Evolutionary conservation across 2,113 vertebrate species (phyloP).

Genomic region (Pterocles orientalis): DNA sequence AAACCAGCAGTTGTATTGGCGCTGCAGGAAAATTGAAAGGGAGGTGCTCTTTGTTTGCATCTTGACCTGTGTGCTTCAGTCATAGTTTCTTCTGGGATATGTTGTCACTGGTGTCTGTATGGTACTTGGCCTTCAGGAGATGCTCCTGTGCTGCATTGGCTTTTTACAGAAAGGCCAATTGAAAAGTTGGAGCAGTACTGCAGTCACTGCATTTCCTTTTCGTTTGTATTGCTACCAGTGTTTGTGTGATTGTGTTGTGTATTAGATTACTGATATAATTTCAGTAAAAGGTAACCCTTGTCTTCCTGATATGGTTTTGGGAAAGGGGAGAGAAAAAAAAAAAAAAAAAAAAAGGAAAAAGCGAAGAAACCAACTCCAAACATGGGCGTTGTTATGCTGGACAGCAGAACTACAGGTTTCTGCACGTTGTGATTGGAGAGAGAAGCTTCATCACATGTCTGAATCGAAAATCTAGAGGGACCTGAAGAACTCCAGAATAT

Average conservation of each 20-base stretch:
- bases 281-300: neutral
- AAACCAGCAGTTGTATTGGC: neutral
- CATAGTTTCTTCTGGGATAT: neutral
- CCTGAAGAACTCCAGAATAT: neutral
- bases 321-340: accelerated
- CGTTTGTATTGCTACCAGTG: neutral
- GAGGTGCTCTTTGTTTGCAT: neutral
- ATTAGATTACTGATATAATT: neutral
- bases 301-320: neutral
- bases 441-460: neutral
- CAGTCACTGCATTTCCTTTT: neutral
- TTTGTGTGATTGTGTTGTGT: neutral
- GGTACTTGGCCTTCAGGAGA: neutral
- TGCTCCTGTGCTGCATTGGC: accelerated
- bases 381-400: neutral
- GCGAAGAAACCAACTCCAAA: neutral
- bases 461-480: neutral
- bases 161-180: neutral
- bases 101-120: neutral
- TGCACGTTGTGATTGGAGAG: neutral
- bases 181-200: neutral
- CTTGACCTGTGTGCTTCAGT: neutral
- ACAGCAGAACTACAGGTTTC: neutral
- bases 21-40: neutral
- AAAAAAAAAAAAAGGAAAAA: no score